phyloP scores from a whole-genome alignment of 2,113 vertebrate species.

The Elaphurus davidianus region DNA sequence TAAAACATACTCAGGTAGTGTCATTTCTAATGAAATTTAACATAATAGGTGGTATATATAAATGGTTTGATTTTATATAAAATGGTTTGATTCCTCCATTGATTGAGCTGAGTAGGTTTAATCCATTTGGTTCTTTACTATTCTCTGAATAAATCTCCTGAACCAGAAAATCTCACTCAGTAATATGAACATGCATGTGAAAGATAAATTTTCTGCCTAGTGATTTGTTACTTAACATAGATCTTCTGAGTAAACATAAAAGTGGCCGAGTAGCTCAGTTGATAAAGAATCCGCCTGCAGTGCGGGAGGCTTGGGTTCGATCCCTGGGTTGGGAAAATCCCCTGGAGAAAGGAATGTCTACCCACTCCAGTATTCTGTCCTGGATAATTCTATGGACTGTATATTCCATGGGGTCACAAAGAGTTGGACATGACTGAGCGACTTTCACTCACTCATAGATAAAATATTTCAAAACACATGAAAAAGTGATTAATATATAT shows the following conservation, averaged over 20 bases:
- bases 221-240: background rate
- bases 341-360: background rate
- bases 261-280: background rate
- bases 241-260: background rate
- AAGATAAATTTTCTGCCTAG: background rate
- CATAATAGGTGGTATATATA: background rate
- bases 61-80: background rate
- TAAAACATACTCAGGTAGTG: background rate
- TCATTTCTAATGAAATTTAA: background rate
- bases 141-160: background rate
- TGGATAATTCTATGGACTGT: background rate
- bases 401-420: background rate
- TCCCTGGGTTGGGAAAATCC: background rate
- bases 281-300: background rate
- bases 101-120: background rate
- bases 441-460: background rate
- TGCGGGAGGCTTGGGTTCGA: background rate
- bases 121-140: background rate
- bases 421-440: background rate
- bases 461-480: background rate
- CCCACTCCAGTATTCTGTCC: background rate
- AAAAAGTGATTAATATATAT: background rate
- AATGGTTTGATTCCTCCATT: background rate
- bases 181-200: background rate
- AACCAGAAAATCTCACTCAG: background rate